phyloP scores from a whole-genome alignment of 2,797 vertebrate species.

The Sebastes oblongus region DNA sequence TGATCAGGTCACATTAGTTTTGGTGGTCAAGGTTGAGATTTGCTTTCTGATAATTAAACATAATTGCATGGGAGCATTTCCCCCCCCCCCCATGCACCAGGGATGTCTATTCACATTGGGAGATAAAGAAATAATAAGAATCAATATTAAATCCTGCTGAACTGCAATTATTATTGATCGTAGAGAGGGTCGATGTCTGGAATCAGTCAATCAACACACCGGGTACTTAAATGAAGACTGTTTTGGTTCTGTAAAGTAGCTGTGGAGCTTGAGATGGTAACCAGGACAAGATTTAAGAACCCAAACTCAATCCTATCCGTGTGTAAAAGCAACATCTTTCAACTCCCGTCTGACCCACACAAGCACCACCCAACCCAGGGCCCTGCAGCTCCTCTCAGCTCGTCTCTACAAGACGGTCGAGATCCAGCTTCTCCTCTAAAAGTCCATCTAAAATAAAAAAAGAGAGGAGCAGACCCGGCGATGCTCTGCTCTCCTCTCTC shows the following conservation, averaged over 20 bases:
- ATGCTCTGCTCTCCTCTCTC: conserved; percentile 56
- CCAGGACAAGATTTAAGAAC: conserved; percentile 2
- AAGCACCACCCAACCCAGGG: conserved; percentile 5
- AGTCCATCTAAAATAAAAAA: conserved; percentile 42
- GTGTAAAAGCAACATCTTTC: conserved; percentile 7
- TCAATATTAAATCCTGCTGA: conserved; percentile 50
- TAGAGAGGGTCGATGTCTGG: not conserved
- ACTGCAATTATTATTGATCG: conserved; percentile 46
- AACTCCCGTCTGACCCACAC: conserved; percentile 18
- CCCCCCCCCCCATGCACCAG: not conserved
- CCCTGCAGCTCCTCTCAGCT: conserved; percentile 20
- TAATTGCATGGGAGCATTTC: conserved; percentile 4
- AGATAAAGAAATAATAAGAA: conserved; percentile 19
- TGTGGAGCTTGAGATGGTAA: not conserved
- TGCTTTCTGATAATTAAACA: not conserved
- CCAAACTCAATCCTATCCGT: not conserved
- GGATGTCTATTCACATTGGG: not conserved
- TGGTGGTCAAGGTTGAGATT: conserved; percentile 19
- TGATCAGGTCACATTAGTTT: conserved; percentile 6
- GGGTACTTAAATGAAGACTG: not conserved
- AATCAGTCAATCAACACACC: conserved; percentile 26
- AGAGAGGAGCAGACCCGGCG: conserved; percentile 35
- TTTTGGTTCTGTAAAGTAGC: not conserved
- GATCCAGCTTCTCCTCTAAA: conserved; percentile 58
- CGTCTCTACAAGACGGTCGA: conserved; percentile 12